Percentiles rank a stretch among this genome's conserved stretches.
Evolutionary conservation across 2,113 vertebrate species (phyloP).

Genomic region (Castor canadensis): DNA sequence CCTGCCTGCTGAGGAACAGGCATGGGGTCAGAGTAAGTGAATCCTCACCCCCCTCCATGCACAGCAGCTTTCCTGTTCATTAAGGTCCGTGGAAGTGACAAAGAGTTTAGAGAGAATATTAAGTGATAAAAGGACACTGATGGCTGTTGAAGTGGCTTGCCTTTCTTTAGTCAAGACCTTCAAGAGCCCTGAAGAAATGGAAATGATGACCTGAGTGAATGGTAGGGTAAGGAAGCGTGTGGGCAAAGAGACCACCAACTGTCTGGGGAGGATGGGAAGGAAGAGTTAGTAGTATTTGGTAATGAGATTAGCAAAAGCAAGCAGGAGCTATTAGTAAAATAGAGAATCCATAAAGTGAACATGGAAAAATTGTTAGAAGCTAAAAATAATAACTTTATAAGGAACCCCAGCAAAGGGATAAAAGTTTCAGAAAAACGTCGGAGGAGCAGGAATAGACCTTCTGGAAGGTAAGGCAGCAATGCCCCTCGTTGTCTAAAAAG

Average conservation of each 20-base stretch:
- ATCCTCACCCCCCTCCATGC: neutral
- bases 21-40: rapidly evolving
- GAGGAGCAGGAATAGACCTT: neutral
- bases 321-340: neutral
- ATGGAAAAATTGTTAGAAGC: neutral
- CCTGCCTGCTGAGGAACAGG: neutral
- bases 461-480: neutral
- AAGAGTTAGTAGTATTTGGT: too few species aligned
- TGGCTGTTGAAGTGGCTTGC: neutral
- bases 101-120: neutral
- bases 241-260: neutral
- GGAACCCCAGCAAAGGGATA: neutral
- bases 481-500: neutral
- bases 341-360: neutral
- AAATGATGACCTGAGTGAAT: neutral
- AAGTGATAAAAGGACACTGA: neutral
- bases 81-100: neutral
- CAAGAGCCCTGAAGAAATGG: neutral
- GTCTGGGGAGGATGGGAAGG: neutral
- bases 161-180: neutral
- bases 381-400: neutral
- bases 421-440: neutral
- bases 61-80: too few species aligned
- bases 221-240: rapidly evolving
- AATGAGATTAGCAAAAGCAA: neutral